Evolutionary conservation across 1,140 invertebrate genomes (phyloP).

Genomic region (Anoplophora glabripennis): DNA sequence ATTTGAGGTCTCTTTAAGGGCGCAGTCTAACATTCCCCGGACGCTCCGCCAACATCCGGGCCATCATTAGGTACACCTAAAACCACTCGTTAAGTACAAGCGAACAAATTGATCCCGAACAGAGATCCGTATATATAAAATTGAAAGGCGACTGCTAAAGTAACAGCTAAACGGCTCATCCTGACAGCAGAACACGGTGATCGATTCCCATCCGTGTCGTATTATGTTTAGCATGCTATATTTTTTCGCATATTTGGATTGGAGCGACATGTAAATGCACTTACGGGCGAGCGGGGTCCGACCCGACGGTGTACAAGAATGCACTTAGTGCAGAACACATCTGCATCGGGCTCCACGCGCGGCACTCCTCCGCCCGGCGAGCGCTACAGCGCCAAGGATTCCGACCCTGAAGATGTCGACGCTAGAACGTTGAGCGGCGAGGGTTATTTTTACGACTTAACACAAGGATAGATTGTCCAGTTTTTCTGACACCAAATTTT

Average conservation of each 20-base stretch:
- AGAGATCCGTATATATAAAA: too few relatives aligned
- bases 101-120: slow-evolving; percentile 30
- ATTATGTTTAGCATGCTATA: slow-evolving; percentile 40
- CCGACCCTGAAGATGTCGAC: too few relatives aligned
- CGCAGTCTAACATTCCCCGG: background rate
- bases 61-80: slow-evolving; percentile 17
- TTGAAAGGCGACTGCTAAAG: background rate
- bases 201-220: slow-evolving; percentile 45
- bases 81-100: slow-evolving; percentile 30
- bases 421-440: too few relatives aligned
- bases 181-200: slow-evolving; percentile 30
- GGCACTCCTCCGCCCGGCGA: slow-evolving; percentile 4
- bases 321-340: slow-evolving; percentile 46
- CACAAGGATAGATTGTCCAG: too few relatives aligned
- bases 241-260: slow-evolving; percentile 44
- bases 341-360: slow-evolving; percentile 39
- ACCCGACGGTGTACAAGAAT: slow-evolving; percentile 45
- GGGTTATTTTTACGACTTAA: too few relatives aligned
- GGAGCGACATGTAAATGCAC: slow-evolving; percentile 46
- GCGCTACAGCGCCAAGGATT: background rate
- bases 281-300: slow-evolving; percentile 41
- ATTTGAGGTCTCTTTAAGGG: background rate
- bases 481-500: too few relatives aligned
- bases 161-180: slow-evolving; percentile 27
- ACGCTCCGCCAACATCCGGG: background rate